Evolutionary conservation across 2,888 invertebrate species (phyloP).

Genomic region (Tetropium fuscum): DNA sequence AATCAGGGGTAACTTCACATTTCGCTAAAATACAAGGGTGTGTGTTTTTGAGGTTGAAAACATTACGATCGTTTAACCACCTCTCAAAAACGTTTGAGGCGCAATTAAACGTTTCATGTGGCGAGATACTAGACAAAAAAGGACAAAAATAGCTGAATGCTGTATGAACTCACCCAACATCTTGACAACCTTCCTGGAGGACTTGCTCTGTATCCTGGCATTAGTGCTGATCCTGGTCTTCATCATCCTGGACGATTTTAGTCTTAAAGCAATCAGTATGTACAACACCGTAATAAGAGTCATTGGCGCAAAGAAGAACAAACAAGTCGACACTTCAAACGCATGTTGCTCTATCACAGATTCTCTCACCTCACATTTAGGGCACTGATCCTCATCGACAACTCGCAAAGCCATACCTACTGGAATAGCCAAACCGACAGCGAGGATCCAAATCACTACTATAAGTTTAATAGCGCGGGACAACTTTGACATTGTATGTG

Average conservation of each 20-base stretch:
- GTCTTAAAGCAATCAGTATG: conserved; percentile 79
- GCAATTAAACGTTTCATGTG: no score
- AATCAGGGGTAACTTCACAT: no score
- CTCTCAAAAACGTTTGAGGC: no score
- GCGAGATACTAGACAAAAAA: no score
- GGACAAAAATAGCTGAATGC: no score
- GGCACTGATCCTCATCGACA: conserved; percentile 62
- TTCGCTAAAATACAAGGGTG: no score
- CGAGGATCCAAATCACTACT: conserved; percentile 82
- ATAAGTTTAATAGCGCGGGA: conserved; percentile 87
- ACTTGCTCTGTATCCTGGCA: conserved; percentile 52
- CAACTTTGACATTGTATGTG: conserved; percentile 89
- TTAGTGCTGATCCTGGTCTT: conserved; percentile 51
- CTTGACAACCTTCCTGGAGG: conserved; percentile 68
- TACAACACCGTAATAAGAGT: conserved; percentile 87
- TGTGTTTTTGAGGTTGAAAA: no score
- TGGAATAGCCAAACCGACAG: conserved; percentile 79
- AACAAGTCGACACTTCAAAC: conserved; percentile 82
- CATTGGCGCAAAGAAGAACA: conserved; percentile 91
- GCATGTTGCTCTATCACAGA: conserved; percentile 73
- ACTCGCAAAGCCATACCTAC: conserved; percentile 72
- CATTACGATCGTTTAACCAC: no score
- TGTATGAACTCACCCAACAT: conserved; percentile 70
- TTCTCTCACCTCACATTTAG: conserved; percentile 47
- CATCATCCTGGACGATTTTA: conserved; percentile 69